Conservation (phyloP, 2,113 vertebrate genomes). For the Neodon shergylaensis region DNA sequence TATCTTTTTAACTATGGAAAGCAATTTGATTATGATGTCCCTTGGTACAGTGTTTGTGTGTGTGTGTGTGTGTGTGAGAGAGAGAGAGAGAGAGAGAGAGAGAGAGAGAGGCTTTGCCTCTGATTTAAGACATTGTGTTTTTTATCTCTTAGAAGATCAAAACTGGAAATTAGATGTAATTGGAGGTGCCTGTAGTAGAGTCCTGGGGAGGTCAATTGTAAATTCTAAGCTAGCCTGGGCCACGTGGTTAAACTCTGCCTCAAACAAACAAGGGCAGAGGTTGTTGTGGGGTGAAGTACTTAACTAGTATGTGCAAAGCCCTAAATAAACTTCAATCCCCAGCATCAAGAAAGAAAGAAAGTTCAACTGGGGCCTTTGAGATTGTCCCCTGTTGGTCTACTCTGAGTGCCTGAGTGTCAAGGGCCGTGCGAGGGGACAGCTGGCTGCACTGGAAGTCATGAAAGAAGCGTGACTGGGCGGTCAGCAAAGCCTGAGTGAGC, state of each 20-base stretch:
- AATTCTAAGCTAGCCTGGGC: not conserved
- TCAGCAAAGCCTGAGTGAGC: not conserved
- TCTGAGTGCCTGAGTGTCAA: not conserved
- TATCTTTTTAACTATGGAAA: not conserved
- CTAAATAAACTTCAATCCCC: not conserved
- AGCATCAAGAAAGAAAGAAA: not conserved
- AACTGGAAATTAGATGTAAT: not conserved
- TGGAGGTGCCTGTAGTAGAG: not conserved
- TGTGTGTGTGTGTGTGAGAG: not conserved
- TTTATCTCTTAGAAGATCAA: constrained; percentile 25
- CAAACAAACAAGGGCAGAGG: not conserved
- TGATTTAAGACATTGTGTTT: not conserved
- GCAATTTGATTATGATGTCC: not conserved
- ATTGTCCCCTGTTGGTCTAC: not conserved
- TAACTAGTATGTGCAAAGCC: not conserved
- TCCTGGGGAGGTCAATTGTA: not conserved
- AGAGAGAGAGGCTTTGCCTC: not conserved
- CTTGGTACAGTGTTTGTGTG: not conserved
- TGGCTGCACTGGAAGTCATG: not conserved
- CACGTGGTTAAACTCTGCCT: not conserved
- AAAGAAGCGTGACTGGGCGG: not conserved
- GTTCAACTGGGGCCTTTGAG: constrained; percentile 9
- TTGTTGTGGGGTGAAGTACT: not conserved
- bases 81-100: not conserved
- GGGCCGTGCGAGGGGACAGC: not conserved